A percentile compares a stretch with the other conserved stretches of the same genome.
Conservation (phyloP, 2,797 vertebrate genomes). For the Hyperoplus lanceolatus region DNA sequence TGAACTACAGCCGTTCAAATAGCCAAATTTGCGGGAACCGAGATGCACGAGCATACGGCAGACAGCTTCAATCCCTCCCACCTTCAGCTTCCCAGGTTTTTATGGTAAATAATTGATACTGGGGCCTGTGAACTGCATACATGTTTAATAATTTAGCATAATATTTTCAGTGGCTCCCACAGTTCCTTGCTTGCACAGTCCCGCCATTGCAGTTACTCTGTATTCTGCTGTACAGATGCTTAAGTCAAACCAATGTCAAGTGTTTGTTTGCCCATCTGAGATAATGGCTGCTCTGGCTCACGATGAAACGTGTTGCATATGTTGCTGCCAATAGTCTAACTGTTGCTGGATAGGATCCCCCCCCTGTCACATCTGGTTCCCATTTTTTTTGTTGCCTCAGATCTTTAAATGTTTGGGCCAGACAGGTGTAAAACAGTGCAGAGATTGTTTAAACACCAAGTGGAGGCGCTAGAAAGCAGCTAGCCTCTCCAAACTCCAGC, state of each 20-base stretch:
- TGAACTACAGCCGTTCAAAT: conserved; percentile 15
- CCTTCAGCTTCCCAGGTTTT: conserved; percentile 72
- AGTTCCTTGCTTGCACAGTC: conserved; percentile 43
- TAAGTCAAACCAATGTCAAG: conserved; percentile 83
- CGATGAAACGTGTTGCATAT: conserved; percentile 82
- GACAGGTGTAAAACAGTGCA: conserved; percentile 76
- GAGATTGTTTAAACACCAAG: conserved; percentile 49
- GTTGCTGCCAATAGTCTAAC: conserved; percentile 79
- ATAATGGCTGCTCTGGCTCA: conserved; percentile 81
- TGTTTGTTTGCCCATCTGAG: conserved; percentile 85
- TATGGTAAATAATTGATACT: conserved; percentile 80
- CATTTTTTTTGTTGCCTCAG: conserved; percentile 68
- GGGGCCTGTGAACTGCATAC: conserved; percentile 72
- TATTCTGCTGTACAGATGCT: conserved; percentile 82
- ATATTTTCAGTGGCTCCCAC: conserved; percentile 62
- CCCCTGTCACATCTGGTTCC: conserved; percentile 76
- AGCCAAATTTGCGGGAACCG: conserved; percentile 20
- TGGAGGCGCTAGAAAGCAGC: conserved; percentile 76
- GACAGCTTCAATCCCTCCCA: conserved; percentile 57
- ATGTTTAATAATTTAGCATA: conserved; percentile 79
- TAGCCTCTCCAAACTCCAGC: conserved; percentile 32
- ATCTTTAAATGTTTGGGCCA: conserved; percentile 74
- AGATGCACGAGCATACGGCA: conserved; percentile 41
- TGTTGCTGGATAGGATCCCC: conserved; percentile 76
- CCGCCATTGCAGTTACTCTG: conserved; percentile 62